Evolutionary conservation across 2,113 vertebrate species (phyloP).

Genomic region (Nycticorax nycticorax): DNA sequence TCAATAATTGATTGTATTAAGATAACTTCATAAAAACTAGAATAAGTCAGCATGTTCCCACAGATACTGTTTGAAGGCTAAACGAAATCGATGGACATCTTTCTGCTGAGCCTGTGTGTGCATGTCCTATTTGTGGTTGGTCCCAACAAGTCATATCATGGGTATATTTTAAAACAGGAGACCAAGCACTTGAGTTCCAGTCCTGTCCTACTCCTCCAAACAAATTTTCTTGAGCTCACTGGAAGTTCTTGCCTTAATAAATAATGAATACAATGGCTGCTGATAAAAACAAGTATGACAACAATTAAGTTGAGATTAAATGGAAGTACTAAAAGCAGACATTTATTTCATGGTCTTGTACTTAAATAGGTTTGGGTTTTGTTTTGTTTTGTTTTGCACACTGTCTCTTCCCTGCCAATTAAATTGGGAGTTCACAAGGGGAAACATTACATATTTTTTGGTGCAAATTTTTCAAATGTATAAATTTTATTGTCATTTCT

Average conservation of each 20-base stretch:
- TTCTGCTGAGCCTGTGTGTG: background rate
- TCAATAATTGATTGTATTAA: background rate
- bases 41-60: background rate
- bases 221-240: background rate
- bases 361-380: background rate
- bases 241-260: background rate
- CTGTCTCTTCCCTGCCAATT: background rate
- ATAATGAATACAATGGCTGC: background rate
- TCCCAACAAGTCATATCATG: background rate
- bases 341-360: background rate
- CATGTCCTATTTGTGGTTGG: background rate
- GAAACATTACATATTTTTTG: background rate
- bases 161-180: background rate
- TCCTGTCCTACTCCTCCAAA: background rate
- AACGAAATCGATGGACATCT: background rate
- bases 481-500: background rate
- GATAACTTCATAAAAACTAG: background rate
- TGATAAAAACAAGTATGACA: background rate
- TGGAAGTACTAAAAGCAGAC: background rate
- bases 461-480: background rate
- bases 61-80: background rate
- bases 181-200: background rate
- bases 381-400: background rate
- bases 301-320: background rate
- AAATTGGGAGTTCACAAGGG: background rate